These are phyloP conservation scores for Coreius guichenoti DNA, from an alignment of 2,797 vertebrate genomes.

Conservation along the genomic window DNA sequence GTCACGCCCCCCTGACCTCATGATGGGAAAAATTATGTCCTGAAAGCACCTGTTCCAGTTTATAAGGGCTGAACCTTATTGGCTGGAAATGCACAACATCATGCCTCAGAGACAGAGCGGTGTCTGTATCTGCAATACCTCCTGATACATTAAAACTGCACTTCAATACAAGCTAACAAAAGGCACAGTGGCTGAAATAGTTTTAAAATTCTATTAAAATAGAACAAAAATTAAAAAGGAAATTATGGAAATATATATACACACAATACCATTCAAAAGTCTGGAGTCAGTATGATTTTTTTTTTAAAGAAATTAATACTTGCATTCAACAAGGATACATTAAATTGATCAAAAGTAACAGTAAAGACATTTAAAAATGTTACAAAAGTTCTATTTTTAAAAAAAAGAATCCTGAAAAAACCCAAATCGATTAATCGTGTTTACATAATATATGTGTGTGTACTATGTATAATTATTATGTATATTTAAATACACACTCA, in stretches of 20 bases:
- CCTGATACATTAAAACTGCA: not conserved
- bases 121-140: not conserved
- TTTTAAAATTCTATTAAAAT: not conserved
- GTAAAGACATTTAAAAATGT: too few species aligned
- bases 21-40: not conserved
- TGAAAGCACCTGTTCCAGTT: conserved; percentile 30
- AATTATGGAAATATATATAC: not conserved
- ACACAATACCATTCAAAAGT: not conserved
- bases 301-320: not conserved
- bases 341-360: too few species aligned
- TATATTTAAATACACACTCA: too few species aligned
- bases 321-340: too few species aligned
- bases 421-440: too few species aligned
- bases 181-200: not conserved
- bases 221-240: not conserved
- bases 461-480: too few species aligned
- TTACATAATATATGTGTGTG: too few species aligned
- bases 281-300: too few species aligned
- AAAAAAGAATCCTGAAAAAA: too few species aligned
- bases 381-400: too few species aligned
- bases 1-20: not conserved
- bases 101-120: not conserved
- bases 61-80: not conserved
- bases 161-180: not conserved
- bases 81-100: not conserved